Conservation (phyloP, 1,140 invertebrate genomes). For the Drosophila guanche region DNA sequence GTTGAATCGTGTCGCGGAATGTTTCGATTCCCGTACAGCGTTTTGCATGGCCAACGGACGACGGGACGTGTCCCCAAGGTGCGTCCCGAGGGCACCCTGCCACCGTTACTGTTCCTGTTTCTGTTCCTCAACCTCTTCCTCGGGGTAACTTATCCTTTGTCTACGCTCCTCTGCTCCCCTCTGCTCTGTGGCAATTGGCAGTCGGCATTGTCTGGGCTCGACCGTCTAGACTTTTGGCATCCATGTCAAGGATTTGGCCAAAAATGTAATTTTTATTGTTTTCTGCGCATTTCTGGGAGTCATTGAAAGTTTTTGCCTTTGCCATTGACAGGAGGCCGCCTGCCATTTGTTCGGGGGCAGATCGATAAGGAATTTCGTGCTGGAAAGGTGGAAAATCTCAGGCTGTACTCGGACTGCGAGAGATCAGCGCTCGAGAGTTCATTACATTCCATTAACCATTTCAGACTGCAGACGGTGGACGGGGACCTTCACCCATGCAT, state of each 20-base stretch:
- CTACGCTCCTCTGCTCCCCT: constrained; percentile 14
- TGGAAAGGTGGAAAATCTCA: too few relatives aligned
- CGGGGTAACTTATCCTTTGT: constrained; percentile 3
- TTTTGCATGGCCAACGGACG: constrained; percentile 46
- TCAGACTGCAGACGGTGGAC: constrained; percentile 7
- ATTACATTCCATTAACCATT: constrained; percentile 46
- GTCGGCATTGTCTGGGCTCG: constrained; percentile 62
- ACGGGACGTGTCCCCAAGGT: constrained; percentile 40
- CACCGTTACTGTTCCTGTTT: constrained; percentile 6
- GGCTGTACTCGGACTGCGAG: background rate
- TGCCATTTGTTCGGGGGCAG: too few relatives aligned
- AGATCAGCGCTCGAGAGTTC: constrained; percentile 30
- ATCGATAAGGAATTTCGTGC: constrained; percentile 2
- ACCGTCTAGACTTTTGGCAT: constrained; percentile 74
- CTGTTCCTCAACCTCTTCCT: background rate
- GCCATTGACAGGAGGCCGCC: background rate
- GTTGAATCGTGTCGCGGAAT: constrained; percentile 62
- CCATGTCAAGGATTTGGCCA: constrained; percentile 59
- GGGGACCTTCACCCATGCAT: constrained; percentile 16
- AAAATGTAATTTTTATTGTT: constrained; percentile 71
- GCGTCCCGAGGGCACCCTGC: constrained; percentile 15
- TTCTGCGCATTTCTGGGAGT: constrained; percentile 44
- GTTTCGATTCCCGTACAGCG: constrained; percentile 18
- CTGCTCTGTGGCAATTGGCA: constrained; percentile 2
- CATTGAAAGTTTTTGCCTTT: constrained; percentile 28